Evolutionary conservation across 2,113 vertebrate species (phyloP).

Genomic region (Phocoena phocoena): DNA sequence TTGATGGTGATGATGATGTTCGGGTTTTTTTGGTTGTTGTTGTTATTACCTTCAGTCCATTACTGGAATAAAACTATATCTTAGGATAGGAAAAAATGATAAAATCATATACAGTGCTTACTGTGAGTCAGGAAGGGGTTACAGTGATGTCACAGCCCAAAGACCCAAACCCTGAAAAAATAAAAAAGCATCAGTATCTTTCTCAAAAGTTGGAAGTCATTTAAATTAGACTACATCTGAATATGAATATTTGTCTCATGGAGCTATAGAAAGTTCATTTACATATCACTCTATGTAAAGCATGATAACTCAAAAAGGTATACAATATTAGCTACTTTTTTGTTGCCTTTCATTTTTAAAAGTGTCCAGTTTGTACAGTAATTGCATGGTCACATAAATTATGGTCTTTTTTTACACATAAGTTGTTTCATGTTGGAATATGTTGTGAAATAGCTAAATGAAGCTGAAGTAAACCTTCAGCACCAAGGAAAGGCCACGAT

Average conservation of each 20-base stretch:
- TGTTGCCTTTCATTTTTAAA: not conserved
- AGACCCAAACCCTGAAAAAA: not conserved
- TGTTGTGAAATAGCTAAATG: not conserved
- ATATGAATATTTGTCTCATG: not conserved
- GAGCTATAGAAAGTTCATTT: not conserved
- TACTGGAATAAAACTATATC: not conserved
- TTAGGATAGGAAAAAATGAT: not conserved
- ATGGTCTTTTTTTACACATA: not conserved
- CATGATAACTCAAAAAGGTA: not conserved
- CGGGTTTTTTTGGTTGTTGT: not conserved
- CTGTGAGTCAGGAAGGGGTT: not conserved
- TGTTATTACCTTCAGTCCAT: not conserved
- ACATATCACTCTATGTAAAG: not conserved
- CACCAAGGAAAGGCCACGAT: not conserved
- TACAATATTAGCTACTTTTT: not conserved
- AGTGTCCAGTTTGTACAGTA: not conserved
- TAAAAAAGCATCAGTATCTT: not conserved
- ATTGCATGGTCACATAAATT: not conserved
- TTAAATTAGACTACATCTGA: not conserved
- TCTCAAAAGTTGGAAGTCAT: not conserved
- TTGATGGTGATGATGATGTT: not conserved
- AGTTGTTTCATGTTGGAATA: not conserved
- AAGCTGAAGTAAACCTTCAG: not conserved
- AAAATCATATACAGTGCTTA: not conserved
- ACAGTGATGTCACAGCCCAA: rapidly evolving